Percentiles rank a stretch among this genome's conserved stretches.
Evolutionary conservation across 2,888 invertebrate species (phyloP).

Genomic region (Cheilosia scutellata): DNA sequence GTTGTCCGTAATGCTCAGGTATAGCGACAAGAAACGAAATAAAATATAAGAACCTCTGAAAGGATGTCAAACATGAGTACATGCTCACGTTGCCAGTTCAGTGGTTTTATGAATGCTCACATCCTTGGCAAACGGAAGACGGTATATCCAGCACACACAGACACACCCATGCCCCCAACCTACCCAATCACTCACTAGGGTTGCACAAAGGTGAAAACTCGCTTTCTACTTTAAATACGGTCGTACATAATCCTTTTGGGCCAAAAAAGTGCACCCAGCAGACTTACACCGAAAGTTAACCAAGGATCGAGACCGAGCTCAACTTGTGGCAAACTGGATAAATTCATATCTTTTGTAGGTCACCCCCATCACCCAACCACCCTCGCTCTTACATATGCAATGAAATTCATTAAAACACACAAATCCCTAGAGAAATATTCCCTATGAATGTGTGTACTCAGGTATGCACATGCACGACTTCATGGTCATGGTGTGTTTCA

Average conservation of each 20-base stretch:
- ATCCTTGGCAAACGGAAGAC: constrained; percentile 14
- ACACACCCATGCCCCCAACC: background rate
- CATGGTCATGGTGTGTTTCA: constrained; percentile 32
- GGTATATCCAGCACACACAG: background rate
- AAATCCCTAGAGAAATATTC: constrained; percentile 52
- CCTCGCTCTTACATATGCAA: constrained; percentile 46
- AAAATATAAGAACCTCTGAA: constrained; percentile 18
- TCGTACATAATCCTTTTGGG: constrained; percentile 47
- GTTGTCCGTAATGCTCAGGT: constrained; percentile 8
- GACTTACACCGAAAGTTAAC: constrained; percentile 67
- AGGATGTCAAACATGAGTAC: constrained; percentile 50
- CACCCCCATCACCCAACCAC: constrained; percentile 16
- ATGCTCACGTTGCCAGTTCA: constrained; percentile 15
- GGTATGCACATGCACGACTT: constrained; percentile 27
- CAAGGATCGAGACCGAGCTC: constrained; percentile 52
- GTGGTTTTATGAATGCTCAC: constrained; percentile 44
- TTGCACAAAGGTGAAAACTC: constrained; percentile 29
- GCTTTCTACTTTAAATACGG: constrained; percentile 27
- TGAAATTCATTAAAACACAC: constrained; percentile 69
- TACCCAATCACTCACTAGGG: background rate
- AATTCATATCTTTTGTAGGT: constrained; percentile 61
- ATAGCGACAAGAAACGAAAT: constrained; percentile 25
- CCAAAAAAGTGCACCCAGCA: constrained; percentile 48
- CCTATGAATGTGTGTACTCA: constrained; percentile 23
- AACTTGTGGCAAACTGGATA: constrained; percentile 58